Conservation (phyloP, 2,888 invertebrate genomes). For the Bellardia bayeri region DNA sequence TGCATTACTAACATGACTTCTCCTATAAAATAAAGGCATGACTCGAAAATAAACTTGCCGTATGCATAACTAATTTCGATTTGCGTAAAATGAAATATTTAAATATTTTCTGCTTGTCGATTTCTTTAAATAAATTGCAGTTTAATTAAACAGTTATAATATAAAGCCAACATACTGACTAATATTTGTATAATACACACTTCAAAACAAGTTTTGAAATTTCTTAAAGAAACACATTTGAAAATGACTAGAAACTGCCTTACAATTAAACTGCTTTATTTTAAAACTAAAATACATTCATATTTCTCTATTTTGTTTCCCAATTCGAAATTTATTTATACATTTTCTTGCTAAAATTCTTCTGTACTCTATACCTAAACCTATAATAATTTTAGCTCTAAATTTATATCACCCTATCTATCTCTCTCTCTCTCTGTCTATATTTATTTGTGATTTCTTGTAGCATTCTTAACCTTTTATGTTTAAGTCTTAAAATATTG, state of each 20-base stretch:
- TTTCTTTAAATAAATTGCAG: conserved; percentile 6
- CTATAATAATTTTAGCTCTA: not conserved
- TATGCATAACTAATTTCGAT: no score
- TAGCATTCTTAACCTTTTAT: conserved; percentile 40
- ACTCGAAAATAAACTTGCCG: not conserved
- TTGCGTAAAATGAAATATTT: not conserved
- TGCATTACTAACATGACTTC: not conserved
- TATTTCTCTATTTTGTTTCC: conserved; percentile 23
- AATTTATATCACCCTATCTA: not conserved
- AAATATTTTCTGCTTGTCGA: not conserved
- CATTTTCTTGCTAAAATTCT: not conserved
- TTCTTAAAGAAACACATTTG: not conserved
- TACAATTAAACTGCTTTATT: conserved; percentile 8
- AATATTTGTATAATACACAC: not conserved
- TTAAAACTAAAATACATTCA: not conserved
- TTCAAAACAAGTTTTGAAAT: not conserved
- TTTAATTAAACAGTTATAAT: conserved; percentile 6
- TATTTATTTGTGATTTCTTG: conserved; percentile 11
- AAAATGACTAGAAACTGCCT: conserved; percentile 7
- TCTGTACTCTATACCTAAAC: not conserved
- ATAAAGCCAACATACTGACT: not conserved
- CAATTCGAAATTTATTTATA: conserved; percentile 1
- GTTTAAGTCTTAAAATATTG: conserved; percentile 56
- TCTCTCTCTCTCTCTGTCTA: not conserved
- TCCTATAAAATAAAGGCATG: not conserved